Conservation (phyloP, 2,888 invertebrate genomes). For the Altica lythri region DNA sequence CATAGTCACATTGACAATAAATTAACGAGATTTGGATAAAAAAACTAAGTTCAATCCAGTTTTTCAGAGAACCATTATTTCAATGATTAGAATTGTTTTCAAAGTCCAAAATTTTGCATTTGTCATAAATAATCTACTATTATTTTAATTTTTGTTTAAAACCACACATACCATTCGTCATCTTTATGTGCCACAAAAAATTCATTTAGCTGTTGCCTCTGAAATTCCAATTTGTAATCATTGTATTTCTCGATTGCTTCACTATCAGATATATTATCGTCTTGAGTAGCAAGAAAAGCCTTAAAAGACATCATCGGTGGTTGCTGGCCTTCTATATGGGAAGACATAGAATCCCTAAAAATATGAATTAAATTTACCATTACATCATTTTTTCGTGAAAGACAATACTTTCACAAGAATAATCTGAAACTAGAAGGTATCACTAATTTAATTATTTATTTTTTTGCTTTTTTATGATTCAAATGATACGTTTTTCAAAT, state of each 20-base stretch:
- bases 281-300: constrained; percentile 93
- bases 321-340: constrained; percentile 66
- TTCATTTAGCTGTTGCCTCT: constrained; percentile 94
- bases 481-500: no score
- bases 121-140: neutral
- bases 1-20: no score
- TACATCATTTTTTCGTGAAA: neutral
- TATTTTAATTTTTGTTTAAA: neutral
- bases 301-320: constrained; percentile 97
- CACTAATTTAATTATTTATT: neutral
- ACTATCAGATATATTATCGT: constrained; percentile 96
- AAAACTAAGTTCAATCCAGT: no score
- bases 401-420: neutral
- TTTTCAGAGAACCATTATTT: no score
- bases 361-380: no score
- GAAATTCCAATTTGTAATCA: constrained; percentile 97
- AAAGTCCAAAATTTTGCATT: no score
- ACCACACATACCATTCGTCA: constrained; percentile 91
- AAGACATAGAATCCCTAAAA: constrained; percentile 62
- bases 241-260: constrained; percentile 96
- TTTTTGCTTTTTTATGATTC: no score
- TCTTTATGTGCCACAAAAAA: constrained; percentile 99
- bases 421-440: neutral
- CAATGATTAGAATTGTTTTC: no score
- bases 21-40: no score